phyloP scores from a whole-genome alignment of 2,113 vertebrate species.

The Hippotragus niger region DNA sequence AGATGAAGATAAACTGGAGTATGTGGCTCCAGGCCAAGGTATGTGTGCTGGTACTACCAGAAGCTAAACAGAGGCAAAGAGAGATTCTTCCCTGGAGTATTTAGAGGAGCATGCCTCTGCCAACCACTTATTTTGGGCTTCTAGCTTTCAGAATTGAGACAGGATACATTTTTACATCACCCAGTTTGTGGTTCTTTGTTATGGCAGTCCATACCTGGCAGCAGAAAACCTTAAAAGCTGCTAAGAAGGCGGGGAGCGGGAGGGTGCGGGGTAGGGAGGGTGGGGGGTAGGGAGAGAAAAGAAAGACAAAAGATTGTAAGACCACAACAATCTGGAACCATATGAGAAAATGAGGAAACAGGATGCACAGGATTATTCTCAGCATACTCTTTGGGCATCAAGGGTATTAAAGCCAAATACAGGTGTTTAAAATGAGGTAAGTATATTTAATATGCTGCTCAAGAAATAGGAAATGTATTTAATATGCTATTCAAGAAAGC shows the following conservation, averaged over 20 bases:
- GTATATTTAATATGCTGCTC: background rate
- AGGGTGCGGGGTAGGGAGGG: rapidly evolving
- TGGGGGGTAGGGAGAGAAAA: background rate
- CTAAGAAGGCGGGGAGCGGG: background rate
- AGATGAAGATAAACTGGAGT: background rate
- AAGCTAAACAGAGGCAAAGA: background rate
- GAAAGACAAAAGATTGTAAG: background rate
- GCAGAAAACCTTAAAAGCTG: background rate
- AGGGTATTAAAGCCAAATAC: background rate
- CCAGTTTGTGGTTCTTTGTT: background rate
- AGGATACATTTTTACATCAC: background rate
- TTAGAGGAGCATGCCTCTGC: background rate
- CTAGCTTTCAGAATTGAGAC: background rate
- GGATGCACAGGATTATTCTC: background rate
- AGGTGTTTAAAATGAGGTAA: background rate
- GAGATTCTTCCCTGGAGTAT: background rate
- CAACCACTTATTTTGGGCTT: background rate
- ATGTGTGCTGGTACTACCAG: background rate
- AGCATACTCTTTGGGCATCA: background rate
- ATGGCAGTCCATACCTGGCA: background rate
- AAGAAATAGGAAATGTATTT: background rate
- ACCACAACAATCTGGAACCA: background rate
- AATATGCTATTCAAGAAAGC: background rate
- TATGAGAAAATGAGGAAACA: background rate
- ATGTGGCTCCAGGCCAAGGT: background rate